Percentiles rank a stretch among this genome's conserved stretches.
Conservation (phyloP, 2,797 vertebrate species). For the Heteromormyrus szaboi region DNA sequence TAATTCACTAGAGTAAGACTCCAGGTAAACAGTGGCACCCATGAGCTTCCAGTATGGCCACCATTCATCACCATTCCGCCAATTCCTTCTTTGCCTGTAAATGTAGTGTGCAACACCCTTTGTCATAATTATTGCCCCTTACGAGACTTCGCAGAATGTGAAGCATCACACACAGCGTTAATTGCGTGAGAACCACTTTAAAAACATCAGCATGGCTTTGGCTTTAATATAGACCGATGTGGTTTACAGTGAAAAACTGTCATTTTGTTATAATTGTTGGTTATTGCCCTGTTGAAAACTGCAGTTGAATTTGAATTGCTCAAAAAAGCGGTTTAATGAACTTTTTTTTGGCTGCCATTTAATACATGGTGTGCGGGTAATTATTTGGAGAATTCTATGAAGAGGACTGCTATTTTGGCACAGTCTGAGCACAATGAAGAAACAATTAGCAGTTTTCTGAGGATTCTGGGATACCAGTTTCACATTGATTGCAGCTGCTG, state of each 20-base stretch:
- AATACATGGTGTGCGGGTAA: not conserved
- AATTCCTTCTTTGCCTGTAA: not conserved
- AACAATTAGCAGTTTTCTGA: not conserved
- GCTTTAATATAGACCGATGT: not conserved
- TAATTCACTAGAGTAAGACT: not conserved
- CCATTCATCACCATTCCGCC: not conserved
- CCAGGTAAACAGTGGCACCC: not conserved
- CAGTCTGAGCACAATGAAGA: not conserved
- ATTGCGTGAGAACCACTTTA: not conserved
- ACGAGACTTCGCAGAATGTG: not conserved
- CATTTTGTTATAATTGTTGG: not conserved
- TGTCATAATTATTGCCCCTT: not conserved
- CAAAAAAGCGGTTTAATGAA: not conserved
- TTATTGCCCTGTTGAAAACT: not conserved
- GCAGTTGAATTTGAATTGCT: not conserved
- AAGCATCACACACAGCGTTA: not conserved
- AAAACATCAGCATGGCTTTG: not conserved
- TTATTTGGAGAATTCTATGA: not conserved
- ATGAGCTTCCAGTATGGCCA: not conserved
- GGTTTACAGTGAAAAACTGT: not conserved
- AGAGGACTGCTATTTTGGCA: not conserved
- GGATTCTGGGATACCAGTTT: not conserved
- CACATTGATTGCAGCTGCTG: not conserved
- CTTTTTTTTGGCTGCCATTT: not conserved
- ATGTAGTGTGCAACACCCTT: not conserved